A percentile compares a stretch with the other conserved stretches of the same genome.
These are phyloP conservation scores for Rhinichthys osculus DNA, from an alignment of 2,797 vertebrate genomes.

Conservation along the genomic window DNA sequence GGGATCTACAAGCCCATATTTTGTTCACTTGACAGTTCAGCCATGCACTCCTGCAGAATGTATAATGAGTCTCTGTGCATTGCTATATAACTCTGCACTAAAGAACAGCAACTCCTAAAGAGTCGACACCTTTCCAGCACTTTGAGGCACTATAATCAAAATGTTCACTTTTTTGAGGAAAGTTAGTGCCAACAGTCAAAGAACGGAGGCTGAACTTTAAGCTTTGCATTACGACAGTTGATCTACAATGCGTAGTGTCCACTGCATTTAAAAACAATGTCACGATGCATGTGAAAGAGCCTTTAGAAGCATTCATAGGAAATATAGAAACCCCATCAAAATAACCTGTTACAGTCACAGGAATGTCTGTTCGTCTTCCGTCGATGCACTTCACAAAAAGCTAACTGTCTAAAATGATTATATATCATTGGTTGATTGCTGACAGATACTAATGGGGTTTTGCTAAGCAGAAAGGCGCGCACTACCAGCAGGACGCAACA, in stretches of 20 bases:
- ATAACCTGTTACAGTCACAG: neutral
- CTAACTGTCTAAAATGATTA: slow-evolving; percentile 28
- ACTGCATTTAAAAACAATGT: neutral
- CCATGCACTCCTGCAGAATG: slow-evolving; percentile 33
- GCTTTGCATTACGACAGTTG: neutral
- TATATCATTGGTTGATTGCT: slow-evolving; percentile 31
- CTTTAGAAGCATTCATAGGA: neutral
- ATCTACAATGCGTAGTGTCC: neutral
- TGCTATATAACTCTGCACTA: neutral
- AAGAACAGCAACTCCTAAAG: neutral
- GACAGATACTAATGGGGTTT: slow-evolving; percentile 39
- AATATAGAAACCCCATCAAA: slow-evolving; percentile 1
- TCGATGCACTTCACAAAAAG: neutral
- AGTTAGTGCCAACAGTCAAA: neutral
- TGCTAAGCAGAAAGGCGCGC: neutral
- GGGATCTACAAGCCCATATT: slow-evolving; percentile 24
- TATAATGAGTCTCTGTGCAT: slow-evolving; percentile 44
- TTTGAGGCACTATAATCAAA: neutral
- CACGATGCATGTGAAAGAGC: neutral
- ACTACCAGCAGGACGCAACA: slow-evolving; percentile 4
- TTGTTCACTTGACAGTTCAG: slow-evolving; percentile 31
- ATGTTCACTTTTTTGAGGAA: neutral
- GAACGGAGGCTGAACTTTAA: neutral
- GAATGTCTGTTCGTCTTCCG: neutral
- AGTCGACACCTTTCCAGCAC: slow-evolving; percentile 17